These are phyloP conservation scores for Aphelenchoides avenae DNA, from an alignment of 1,140 invertebrate species.

Conservation along the genomic window DNA sequence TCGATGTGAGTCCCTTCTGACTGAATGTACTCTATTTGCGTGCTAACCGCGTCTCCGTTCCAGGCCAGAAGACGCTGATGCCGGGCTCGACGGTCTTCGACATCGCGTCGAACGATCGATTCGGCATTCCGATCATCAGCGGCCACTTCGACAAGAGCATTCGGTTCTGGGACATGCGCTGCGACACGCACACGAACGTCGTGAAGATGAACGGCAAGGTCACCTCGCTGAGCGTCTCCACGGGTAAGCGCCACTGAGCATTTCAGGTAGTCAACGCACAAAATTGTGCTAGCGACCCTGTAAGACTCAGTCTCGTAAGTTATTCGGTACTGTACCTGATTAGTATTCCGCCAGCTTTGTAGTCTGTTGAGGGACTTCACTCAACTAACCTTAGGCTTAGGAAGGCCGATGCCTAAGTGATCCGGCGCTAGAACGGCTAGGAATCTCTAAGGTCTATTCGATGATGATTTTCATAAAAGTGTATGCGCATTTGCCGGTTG, in stretches of 20 bases:
- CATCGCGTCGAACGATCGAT: conserved; percentile 66
- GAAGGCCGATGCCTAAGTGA: too few species aligned
- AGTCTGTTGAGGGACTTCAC: too few species aligned
- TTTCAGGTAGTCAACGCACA: conserved; percentile 10
- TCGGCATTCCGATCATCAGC: conserved; percentile 22
- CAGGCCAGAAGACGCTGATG: conserved; percentile 35
- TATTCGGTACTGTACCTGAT: too few species aligned
- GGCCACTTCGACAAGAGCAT: conserved; percentile 95
- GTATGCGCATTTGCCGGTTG: background rate
- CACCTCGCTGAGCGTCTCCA: conserved; percentile 85
- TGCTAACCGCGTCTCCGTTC: background rate
- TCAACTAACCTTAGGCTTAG: too few species aligned
- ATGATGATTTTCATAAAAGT: background rate
- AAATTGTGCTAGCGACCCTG: too few species aligned
- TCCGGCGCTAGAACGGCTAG: too few species aligned
- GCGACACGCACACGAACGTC: conserved; percentile 68
- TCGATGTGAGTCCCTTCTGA: conserved; percentile 27
- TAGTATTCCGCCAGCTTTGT: too few species aligned
- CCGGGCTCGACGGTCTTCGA: conserved; percentile 34
- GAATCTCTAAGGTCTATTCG: background rate
- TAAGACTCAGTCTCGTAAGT: too few species aligned
- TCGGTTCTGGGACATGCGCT: conserved; percentile 87
- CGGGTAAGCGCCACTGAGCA: conserved; percentile 70
- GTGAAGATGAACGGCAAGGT: conserved; percentile 84
- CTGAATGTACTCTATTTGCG: background rate